Evolutionary conservation across 35 echinoderm and acorn worm species (phyloP).

Genomic region (Apostichopus parvimensis): DNA sequence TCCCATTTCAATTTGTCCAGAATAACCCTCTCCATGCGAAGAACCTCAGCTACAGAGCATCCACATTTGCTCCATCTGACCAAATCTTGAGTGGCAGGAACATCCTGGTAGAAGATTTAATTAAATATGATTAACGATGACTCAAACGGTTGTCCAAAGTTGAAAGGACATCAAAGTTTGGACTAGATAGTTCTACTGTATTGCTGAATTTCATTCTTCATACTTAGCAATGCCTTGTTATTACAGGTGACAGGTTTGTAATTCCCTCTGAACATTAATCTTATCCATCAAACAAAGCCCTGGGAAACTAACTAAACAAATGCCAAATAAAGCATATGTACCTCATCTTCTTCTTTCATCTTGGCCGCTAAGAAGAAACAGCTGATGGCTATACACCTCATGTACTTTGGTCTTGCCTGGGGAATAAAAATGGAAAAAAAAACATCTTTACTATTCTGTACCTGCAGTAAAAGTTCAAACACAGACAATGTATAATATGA

Average conservation of each 20-base stretch:
- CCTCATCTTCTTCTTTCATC: constrained; percentile 96
- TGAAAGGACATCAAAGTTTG: too few relatives aligned
- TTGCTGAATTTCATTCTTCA: too few relatives aligned
- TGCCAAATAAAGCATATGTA: constrained; percentile 29
- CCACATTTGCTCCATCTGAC: constrained; percentile 83
- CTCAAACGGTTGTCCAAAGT: too few relatives aligned
- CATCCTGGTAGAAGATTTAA: constrained; percentile 57
- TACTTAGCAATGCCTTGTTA: too few relatives aligned
- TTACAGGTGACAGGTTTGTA: too few relatives aligned
- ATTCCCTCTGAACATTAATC: too few relatives aligned
- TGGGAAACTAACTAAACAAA: too few relatives aligned
- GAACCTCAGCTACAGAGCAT: constrained; percentile 87
- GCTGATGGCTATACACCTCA: constrained; percentile 88
- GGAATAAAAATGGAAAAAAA: background rate
- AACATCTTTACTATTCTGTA: background rate
- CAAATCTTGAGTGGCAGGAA: constrained; percentile 92
- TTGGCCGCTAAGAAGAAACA: constrained; percentile 95
- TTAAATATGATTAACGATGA: too few relatives aligned
- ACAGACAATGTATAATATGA: too few relatives aligned
- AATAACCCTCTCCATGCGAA: constrained; percentile 92
- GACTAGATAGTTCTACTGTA: too few relatives aligned
- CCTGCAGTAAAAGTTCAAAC: too few relatives aligned
- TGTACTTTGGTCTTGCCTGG: constrained; percentile 90
- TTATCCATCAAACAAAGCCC: too few relatives aligned
- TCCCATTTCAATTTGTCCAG: constrained; percentile 98